These are phyloP conservation scores for Papilio dardanus DNA, from an alignment of 1,140 invertebrate genomes.

Conservation along the genomic window DNA sequence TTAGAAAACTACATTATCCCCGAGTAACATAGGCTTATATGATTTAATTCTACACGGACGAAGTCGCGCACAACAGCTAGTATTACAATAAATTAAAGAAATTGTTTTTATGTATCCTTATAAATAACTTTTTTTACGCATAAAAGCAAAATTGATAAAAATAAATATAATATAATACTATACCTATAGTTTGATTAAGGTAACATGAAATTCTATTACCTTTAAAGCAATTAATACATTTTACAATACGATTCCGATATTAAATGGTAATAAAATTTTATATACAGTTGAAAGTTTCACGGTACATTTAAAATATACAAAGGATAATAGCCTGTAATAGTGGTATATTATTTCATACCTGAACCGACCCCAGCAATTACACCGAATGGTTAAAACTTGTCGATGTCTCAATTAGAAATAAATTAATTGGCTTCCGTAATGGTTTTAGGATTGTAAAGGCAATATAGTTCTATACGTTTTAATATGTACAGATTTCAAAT, in stretches of 20 bases:
- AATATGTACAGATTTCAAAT: no score
- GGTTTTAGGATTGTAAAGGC: background rate
- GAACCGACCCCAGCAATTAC: background rate
- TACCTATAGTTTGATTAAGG: no score
- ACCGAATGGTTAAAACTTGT: background rate
- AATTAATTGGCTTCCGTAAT: background rate
- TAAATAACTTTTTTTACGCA: no score
- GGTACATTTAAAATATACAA: slow-evolving; percentile 12
- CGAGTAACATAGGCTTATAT: no score
- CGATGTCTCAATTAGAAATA: slow-evolving; percentile 6
- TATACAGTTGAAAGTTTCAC: slow-evolving; percentile 2
- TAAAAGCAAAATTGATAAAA: no score
- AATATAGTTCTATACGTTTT: background rate
- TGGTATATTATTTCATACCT: background rate
- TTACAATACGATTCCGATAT: background rate
- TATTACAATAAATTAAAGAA: no score
- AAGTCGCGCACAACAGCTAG: no score
- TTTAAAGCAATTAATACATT: background rate
- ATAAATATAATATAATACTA: no score
- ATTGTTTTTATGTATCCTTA: no score
- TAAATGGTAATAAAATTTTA: slow-evolving; percentile 2
- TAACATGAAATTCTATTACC: slow-evolving; percentile 3
- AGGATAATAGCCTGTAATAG: background rate
- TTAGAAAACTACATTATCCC: no score
- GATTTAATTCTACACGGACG: background rate